Base-by-base conservation (phyloP, 2,888 invertebrate genomes). In the Clivina fossor region DNA sequence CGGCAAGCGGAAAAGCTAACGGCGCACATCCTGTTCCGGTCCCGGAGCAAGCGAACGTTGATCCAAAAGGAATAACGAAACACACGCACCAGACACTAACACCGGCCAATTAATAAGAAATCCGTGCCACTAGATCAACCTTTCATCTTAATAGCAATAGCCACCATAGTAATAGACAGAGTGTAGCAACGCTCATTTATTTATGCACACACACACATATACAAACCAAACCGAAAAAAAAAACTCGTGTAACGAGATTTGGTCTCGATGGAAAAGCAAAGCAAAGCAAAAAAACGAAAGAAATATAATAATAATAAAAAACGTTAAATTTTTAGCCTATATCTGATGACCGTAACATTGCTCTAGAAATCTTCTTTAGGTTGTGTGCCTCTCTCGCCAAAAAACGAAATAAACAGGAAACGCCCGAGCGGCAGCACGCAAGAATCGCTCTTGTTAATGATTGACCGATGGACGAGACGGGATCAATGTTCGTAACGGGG, bases 311-410 rank as follows among this genome's bases (percentile, higher is more conserved):
- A n/a, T n/a, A n/a, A n/a, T n/a, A n/a, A n/a, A n/a, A n/a, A n/a
- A 38, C 15, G 35, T 44, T 43, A 56, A 56, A 49, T 56, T 56
- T 56, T 49, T 56, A 49, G 62, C 65, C 66, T 66, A 65, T 68
- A 68, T 70, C 69, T 68, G 66, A 65, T 71, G 71, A 71, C 71
- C 71, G 71, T 66, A 65, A 69, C 66, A 46, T 61, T 69, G 71
- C 66, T 71, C 71, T 64, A 70, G 69, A 55, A 46, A 55, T 55
- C 55, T 37, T 55, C 55, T 47, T 40, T 55, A 55, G 55, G 47
- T 47, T 37, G 40, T 26, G 38, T n/a, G n/a, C n/a, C n/a, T 22
- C 55, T 47, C 55, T 55, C 47, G 55, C 55, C 55, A 55, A 55
- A 55, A 55, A 55, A 55, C 55, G 47, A 55, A 55, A 38, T 46